Evolutionary conservation across 1,140 invertebrate species (phyloP).

Genomic region (Drosophila bocqueti): DNA sequence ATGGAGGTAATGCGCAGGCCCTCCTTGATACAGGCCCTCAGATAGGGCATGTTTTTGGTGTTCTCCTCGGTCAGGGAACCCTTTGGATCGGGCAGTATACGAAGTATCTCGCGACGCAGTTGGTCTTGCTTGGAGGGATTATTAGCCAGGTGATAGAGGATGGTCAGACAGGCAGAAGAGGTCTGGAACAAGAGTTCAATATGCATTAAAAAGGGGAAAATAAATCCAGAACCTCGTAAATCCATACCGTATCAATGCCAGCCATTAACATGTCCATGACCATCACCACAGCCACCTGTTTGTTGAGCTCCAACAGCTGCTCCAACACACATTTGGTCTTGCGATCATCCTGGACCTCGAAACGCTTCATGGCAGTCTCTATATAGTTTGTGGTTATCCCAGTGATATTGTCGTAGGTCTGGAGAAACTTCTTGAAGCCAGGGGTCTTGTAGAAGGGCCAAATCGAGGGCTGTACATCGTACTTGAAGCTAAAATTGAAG

Average conservation of each 20-base stretch:
- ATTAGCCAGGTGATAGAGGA: slow-evolving; percentile 83
- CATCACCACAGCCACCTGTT: slow-evolving; percentile 88
- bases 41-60: slow-evolving; percentile 84
- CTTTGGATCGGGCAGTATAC: slow-evolving; percentile 62
- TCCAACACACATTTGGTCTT: slow-evolving; percentile 86
- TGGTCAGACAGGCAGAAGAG: slow-evolving; percentile 64
- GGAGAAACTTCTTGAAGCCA: slow-evolving; percentile 87
- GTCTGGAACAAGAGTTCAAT: slow-evolving; percentile 29
- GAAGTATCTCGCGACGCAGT: slow-evolving; percentile 86
- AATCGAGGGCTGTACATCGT: slow-evolving; percentile 88
- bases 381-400: slow-evolving; percentile 68
- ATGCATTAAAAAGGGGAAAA: neutral
- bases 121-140: slow-evolving; percentile 86
- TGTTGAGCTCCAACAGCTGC: slow-evolving; percentile 87
- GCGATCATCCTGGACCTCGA: slow-evolving; percentile 86
- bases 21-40: slow-evolving; percentile 87
- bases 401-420: slow-evolving; percentile 83
- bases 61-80: slow-evolving; percentile 80
- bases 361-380: slow-evolving; percentile 72
- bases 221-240: accelerated
- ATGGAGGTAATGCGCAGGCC: slow-evolving; percentile 93
- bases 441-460: slow-evolving; percentile 88
- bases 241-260: slow-evolving; percentile 90
- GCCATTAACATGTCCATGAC: slow-evolving; percentile 90
- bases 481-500: slow-evolving; percentile 84